A percentile compares a stretch with the other conserved stretches of the same genome.
These are phyloP conservation scores for Cryptoblepharus egeriae DNA, from an alignment of 2,797 vertebrate species.

Conservation along the genomic window DNA sequence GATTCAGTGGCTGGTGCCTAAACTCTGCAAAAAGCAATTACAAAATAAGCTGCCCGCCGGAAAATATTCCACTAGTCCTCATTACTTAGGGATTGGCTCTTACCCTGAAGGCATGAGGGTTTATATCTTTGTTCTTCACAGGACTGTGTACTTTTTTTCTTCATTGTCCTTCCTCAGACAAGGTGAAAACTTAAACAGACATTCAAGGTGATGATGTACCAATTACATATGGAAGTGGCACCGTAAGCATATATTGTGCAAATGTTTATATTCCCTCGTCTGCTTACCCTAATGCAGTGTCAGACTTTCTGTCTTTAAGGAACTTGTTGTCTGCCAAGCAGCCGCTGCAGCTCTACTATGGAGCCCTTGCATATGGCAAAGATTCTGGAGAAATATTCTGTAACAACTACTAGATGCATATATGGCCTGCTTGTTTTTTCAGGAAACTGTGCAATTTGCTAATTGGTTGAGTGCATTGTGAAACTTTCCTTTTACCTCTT, in stretches of 20 bases:
- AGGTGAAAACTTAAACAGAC: constrained; percentile 37
- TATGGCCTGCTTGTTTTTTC: neutral
- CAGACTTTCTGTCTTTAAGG: neutral
- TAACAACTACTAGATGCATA: neutral
- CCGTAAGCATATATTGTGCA: constrained; percentile 67
- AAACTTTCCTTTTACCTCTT: neutral
- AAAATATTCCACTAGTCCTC: constrained; percentile 39
- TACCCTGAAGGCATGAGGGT: constrained; percentile 22
- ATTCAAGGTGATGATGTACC: constrained; percentile 59
- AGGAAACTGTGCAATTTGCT: neutral
- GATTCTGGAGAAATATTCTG: neutral
- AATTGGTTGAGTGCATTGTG: neutral
- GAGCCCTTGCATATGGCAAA: neutral
- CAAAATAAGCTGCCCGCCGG: neutral
- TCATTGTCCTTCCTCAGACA: constrained; percentile 64
- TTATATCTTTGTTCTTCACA: neutral
- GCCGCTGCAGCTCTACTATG: neutral
- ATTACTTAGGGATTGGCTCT: constrained; percentile 39
- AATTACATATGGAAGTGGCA: constrained; percentile 69
- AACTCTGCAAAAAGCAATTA: fast-evolving
- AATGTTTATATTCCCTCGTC: constrained; percentile 64
- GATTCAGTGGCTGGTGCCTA: neutral
- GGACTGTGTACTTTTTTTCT: constrained; percentile 37
- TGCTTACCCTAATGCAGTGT: constrained; percentile 25
- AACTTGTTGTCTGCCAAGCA: neutral